These are phyloP conservation scores for Aphodius granarius DNA, from an alignment of 2,888 invertebrate species.

Conservation along the genomic window DNA sequence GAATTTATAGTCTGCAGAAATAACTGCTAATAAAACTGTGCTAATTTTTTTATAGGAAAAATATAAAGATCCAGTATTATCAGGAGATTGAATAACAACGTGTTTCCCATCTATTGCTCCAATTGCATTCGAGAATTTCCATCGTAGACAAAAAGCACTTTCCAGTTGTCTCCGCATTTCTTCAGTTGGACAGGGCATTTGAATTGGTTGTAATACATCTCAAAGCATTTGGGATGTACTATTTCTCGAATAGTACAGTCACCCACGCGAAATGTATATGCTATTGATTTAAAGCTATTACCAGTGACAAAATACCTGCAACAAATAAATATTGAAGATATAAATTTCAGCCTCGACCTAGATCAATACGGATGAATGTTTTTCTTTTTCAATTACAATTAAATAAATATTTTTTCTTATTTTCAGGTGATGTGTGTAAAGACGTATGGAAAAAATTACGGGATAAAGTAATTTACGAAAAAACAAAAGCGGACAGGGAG, in stretches of 20 bases:
- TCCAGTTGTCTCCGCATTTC: neutral
- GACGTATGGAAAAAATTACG: neutral
- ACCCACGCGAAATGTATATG: conserved; percentile 32
- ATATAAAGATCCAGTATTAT: conserved; percentile 16
- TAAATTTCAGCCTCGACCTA: no score
- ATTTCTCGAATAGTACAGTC: conserved; percentile 32
- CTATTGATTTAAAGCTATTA: conserved; percentile 31
- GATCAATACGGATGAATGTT: no score
- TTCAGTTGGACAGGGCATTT: neutral
- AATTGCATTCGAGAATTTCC: conserved; percentile 12
- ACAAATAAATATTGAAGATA: conserved; percentile 8
- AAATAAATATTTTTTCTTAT: neutral
- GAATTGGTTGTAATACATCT: conserved; percentile 25
- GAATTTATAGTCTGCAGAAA: conserved; percentile 14
- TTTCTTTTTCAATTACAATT: no score
- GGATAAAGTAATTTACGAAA: no score
- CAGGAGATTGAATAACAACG: conserved; percentile 16
- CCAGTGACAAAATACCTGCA: conserved; percentile 31
- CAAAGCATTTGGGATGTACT: conserved; percentile 30
- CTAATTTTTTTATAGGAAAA: conserved; percentile 18
- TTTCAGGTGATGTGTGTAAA: neutral
- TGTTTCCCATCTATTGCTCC: conserved; percentile 20
- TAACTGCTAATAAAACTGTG: conserved; percentile 10
- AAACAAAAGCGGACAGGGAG: no score
- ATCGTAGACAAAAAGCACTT: conserved; percentile 6